Evolutionary conservation across 2,113 vertebrate genomes (phyloP), one percentile per base, ranked within the genome.

Genomic region (Romanogobio albipinnatus): DNA sequence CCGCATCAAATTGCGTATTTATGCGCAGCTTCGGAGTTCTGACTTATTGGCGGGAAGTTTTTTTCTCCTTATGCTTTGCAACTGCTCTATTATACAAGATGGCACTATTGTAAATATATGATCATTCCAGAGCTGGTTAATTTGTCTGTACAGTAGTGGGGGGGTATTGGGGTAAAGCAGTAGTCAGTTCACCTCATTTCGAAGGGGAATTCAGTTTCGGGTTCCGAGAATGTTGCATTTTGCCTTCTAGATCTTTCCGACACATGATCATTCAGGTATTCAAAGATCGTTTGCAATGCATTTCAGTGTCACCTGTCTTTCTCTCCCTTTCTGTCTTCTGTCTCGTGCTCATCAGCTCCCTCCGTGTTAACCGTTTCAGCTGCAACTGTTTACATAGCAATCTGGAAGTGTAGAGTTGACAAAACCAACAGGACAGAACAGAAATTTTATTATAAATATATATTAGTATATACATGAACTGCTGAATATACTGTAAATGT

Each of bases 351-450:
- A 11, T 56, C 56, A 43, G 59, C 70, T 84, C 39, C 22, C 39
- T 59, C 33, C 58, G 24, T 94, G 93, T 93, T 71, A 17, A 81
- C 83, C 83, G 84, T 87, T 96, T 95, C 95, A 96, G 96, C 97
- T 97, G 97, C 97, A 97, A 96, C 95, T 97, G 97, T 99, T 99
- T 98, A 98, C 97, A 98, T 85, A 78, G 81, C 73, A 79, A 83
- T 88, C 90, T 94, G 89, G 76, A 95, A 95, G 96, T 94, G 94
- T 87, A 90, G 85, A 91, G 92, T 93, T 92, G 91, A 91, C 89
- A 90, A 93, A 70, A 92, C 89, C 91, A 89, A 88, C 85, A 91
- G 90, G 95, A 97, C 95, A 96, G 94, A 95, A 96, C 96, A 97
- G 95, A 97, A 96, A 95, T 98, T 97, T 98, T 96, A 97, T 92